These are phyloP conservation scores for Adelosebastes latens DNA, from an alignment of 2,797 vertebrate species.

Conservation along the genomic window DNA sequence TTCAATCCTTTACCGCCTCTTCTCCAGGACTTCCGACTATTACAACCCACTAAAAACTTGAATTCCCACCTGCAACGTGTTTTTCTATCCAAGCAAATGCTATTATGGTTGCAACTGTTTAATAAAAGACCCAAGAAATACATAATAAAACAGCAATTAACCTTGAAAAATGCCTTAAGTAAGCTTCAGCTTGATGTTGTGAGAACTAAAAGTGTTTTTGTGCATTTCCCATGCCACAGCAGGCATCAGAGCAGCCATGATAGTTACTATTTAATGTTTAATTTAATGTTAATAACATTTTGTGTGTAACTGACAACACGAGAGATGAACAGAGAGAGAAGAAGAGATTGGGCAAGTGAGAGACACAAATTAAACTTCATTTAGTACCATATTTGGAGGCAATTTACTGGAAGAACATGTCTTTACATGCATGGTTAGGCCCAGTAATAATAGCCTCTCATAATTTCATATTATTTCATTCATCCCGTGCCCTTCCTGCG, in stretches of 20 bases:
- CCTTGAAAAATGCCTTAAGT: neutral
- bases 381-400: neutral
- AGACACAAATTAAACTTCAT: conserved; percentile 4
- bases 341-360: neutral
- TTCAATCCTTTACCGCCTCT: neutral
- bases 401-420: conserved; percentile 21
- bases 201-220: neutral
- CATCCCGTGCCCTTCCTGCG: neutral
- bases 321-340: neutral
- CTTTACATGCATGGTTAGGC: neutral
- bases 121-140: neutral
- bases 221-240: neutral
- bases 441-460: conserved; percentile 6
- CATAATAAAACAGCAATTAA: neutral
- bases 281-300: neutral
- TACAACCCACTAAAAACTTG: neutral
- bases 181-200: neutral
- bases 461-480: neutral
- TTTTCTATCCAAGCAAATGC: neutral
- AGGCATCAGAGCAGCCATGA: neutral
- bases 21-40: neutral
- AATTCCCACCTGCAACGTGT: neutral
- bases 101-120: neutral
- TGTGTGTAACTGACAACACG: neutral
- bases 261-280: neutral